A percentile compares a stretch with the other conserved stretches of the same genome.
These are phyloP conservation scores for Himalopsyche kuldschensis DNA, from an alignment of 2,888 invertebrate genomes.

Conservation along the genomic window DNA sequence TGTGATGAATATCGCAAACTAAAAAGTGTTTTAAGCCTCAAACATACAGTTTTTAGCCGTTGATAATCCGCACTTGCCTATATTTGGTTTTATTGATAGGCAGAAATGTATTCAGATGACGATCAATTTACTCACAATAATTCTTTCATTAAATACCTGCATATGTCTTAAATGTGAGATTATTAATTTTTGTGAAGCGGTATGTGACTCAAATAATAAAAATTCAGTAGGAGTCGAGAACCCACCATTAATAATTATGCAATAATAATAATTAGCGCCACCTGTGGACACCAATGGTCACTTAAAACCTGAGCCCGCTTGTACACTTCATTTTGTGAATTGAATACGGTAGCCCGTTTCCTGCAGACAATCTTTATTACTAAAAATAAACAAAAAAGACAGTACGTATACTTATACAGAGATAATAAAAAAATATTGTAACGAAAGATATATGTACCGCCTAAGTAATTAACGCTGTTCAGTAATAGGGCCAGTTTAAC, in stretches of 20 bases:
- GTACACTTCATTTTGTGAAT: slow-evolving; percentile 17
- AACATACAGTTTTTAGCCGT: no score
- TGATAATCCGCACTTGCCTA: no score
- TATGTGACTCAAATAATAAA: neutral
- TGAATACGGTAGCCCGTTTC: slow-evolving; percentile 34
- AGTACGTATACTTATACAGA: slow-evolving; percentile 11
- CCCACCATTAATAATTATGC: neutral
- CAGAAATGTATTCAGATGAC: no score
- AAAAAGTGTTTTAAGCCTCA: no score
- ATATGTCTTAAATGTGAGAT: no score
- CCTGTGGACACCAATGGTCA: neutral
- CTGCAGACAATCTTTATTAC: slow-evolving; percentile 32
- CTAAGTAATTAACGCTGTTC: slow-evolving; percentile 30
- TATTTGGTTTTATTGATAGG: no score
- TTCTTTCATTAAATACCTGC: no score
- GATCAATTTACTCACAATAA: no score
- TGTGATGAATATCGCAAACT: no score
- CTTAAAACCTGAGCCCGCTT: neutral
- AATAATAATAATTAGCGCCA: neutral
- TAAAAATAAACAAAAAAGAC: slow-evolving; percentile 19
- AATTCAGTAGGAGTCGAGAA: neutral
- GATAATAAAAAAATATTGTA: slow-evolving; percentile 13
- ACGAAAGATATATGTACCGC: slow-evolving; percentile 19
- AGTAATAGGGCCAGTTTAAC: slow-evolving; percentile 24
- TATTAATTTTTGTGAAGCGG: no score